Evolutionary conservation across 2,113 vertebrate species (phyloP), one percentile per base, ranked within the genome.

Genomic region (Bubo blakistoni): DNA sequence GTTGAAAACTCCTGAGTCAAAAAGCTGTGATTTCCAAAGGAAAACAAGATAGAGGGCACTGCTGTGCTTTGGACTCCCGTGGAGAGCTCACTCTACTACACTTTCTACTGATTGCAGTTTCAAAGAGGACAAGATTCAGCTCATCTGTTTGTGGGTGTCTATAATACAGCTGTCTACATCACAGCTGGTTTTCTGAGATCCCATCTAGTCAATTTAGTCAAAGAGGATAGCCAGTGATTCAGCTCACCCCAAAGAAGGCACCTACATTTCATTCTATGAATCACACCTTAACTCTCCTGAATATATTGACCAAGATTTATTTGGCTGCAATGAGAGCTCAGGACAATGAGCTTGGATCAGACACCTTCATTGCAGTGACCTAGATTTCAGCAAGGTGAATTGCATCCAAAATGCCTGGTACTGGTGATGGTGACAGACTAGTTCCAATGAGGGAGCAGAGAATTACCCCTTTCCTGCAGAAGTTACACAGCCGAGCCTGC

Each of bases 51-150:
- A 88, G 40, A 62, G n/a, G 36, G 54, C 54, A 38, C 32, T 93
- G 27, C 71, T 61, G 11, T 77, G 51, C 36, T 82, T 65, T 46
- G 13, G 29, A 42, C 34, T 72, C n/a, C 32, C 18, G 12, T 9
- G 16, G 62, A 38, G 7, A 71, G 0, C 8, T 54, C 1, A 0
- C 9, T 69, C 12, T 69, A 7, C 3, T n/a, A 7, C 0, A 1
- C 10, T 66, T 81, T 34, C 27, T 59, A 29, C 26, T 49, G 40
- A 6, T 13, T 36, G 9, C 46, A 44, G 7, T 12, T 72, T 26
- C 34, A 76, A 54, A 78, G 38, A 58, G 25, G 55, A 7, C 18
- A 54, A 62, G 8, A 58, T 40, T 90, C 32, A 78, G 25, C 21
- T 89, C 30, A 42, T 14, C 40, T 55, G 1, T 42, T 74, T 20